Evolutionary conservation across 2,113 vertebrate genomes (phyloP).

Genomic region (Melospiza georgiana): DNA sequence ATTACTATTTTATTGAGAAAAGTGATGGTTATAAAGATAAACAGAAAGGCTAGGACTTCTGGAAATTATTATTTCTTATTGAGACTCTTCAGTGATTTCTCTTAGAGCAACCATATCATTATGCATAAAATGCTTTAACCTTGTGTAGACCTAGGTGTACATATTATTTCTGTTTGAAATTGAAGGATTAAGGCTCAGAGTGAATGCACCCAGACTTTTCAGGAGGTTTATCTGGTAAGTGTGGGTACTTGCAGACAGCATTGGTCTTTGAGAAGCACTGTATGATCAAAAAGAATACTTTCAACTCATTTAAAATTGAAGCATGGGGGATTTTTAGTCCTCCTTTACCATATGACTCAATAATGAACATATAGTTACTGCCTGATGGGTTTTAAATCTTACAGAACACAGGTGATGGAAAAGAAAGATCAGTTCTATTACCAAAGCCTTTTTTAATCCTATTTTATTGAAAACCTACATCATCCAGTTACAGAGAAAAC

Average conservation of each 20-base stretch:
- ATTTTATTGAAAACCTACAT: background rate
- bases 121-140: background rate
- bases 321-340: background rate
- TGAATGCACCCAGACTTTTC: background rate
- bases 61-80: background rate
- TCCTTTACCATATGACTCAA: background rate
- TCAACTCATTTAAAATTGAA: background rate
- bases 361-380: background rate
- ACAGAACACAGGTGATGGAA: background rate
- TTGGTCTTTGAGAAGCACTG: background rate
- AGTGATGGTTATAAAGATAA: accelerated
- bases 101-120: background rate
- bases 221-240: background rate
- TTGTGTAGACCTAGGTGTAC: background rate
- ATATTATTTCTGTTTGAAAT: background rate
- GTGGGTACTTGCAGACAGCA: background rate
- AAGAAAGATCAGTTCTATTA: background rate
- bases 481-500: background rate
- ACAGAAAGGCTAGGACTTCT: background rate
- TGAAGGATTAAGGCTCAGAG: background rate
- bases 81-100: background rate
- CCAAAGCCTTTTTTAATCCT: background rate
- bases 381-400: background rate
- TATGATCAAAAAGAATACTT: background rate
- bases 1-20: background rate